Evolutionary conservation across 2,888 invertebrate genomes (phyloP).

Genomic region (Tromatobia lineatoria): DNA sequence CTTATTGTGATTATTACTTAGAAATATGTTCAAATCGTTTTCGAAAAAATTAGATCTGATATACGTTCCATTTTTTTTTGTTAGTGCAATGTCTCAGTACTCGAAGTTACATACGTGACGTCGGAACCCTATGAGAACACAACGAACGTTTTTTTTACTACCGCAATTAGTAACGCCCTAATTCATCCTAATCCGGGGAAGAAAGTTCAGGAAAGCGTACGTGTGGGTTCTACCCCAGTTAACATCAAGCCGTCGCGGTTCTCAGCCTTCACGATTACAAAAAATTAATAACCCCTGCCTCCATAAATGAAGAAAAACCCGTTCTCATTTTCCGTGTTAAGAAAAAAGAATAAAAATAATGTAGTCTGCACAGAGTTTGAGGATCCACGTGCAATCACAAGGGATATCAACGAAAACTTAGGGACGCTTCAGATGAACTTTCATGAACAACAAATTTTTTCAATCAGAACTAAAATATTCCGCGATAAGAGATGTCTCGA

Average conservation of each 20-base stretch:
- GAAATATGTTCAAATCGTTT: no score
- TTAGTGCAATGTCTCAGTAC: no score
- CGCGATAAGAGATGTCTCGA: no score
- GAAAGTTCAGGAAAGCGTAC: conserved; percentile 4
- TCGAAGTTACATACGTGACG: neutral
- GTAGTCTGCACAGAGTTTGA: neutral
- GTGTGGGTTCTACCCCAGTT: conserved; percentile 14
- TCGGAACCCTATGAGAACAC: neutral
- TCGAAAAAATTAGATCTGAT: no score
- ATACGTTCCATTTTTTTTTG: no score
- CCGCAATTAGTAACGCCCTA: conserved; percentile 35
- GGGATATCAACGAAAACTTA: no score
- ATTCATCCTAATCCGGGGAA: conserved; percentile 25
- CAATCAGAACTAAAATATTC: no score
- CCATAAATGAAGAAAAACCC: neutral
- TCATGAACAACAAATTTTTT: no score
- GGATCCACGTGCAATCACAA: neutral
- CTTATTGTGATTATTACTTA: no score
- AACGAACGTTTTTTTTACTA: conserved; percentile 9
- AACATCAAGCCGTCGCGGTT: neutral
- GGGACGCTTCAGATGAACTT: no score
- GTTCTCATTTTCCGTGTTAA: neutral
- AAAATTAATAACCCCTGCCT: neutral
- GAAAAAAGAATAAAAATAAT: neutral
- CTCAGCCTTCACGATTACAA: neutral